These are phyloP conservation scores for Bembecia ichneumoniformis DNA, from an alignment of 2,888 invertebrate species.

Conservation along the genomic window DNA sequence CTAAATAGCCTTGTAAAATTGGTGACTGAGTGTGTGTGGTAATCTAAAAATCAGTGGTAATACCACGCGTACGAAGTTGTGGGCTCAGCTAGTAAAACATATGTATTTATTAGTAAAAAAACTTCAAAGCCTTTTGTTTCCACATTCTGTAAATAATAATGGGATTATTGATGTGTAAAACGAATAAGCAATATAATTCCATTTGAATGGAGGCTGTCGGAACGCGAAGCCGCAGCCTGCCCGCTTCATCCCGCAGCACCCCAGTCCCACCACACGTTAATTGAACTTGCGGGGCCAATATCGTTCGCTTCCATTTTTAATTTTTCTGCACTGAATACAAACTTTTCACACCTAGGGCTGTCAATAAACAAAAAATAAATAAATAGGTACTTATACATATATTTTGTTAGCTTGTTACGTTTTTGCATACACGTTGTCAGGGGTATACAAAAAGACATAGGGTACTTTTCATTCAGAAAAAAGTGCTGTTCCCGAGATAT, in stretches of 20 bases:
- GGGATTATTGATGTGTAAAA: conserved; percentile 46
- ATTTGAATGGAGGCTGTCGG: conserved; percentile 46
- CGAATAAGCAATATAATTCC: conserved; percentile 45
- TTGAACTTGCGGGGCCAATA: conserved; percentile 69
- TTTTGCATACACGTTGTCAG: too few species aligned
- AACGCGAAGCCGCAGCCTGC: conserved; percentile 39
- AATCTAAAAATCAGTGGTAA: too few species aligned
- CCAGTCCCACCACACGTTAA: conserved; percentile 19
- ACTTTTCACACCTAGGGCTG: background rate
- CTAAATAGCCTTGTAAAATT: too few species aligned
- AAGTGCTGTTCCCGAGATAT: too few species aligned
- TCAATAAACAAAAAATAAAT: background rate
- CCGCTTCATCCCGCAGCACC: conserved; percentile 15
- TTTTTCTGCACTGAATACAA: conserved; percentile 28
- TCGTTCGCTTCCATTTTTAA: conserved; percentile 38
- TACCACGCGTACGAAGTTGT: too few species aligned
- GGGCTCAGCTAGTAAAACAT: too few species aligned
- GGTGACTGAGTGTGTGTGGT: too few species aligned
- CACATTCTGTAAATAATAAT: conserved; percentile 1
- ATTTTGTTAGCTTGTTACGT: too few species aligned
- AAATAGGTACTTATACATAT: too few species aligned
- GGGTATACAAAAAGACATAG: too few species aligned
- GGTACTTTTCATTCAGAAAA: too few species aligned
- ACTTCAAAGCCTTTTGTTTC: background rate
- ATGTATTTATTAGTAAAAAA: too few species aligned